A percentile compares a stretch with the other conserved stretches of the same genome.
Evolutionary conservation across 2,797 vertebrate species (phyloP).

Genomic region (Acropternis orthonyx): DNA sequence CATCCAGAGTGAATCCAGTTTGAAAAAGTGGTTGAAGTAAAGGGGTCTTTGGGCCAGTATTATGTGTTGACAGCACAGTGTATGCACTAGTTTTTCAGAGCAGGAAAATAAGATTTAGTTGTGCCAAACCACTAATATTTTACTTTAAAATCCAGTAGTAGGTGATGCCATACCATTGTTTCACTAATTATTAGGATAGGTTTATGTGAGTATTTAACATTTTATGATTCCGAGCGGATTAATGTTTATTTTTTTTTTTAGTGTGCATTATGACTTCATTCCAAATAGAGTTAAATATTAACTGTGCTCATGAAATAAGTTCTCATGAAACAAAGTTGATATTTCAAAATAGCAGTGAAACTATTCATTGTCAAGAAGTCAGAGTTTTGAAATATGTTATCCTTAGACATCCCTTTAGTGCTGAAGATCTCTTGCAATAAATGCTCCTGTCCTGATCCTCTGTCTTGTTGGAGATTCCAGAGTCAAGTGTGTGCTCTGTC

Average conservation of each 20-base stretch:
- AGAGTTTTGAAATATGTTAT: neutral
- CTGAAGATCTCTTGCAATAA: neutral
- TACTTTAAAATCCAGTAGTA: neutral
- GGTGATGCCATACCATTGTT: neutral
- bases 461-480: neutral
- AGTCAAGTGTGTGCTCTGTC: neutral
- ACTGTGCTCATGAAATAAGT: neutral
- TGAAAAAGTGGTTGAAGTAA: neutral
- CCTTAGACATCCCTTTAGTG: neutral
- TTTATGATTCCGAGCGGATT: neutral
- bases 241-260: neutral
- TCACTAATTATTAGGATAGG: neutral
- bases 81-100: neutral
- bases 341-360: neutral
- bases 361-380: neutral
- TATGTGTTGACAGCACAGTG: neutral
- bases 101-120: neutral
- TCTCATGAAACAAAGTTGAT: neutral
- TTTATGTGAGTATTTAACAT: neutral
- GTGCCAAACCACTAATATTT: neutral
- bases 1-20: neutral
- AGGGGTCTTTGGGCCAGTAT: accelerated
- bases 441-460: neutral
- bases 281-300: neutral
- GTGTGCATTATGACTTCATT: neutral